Evolutionary conservation across 2,888 invertebrate genomes (phyloP), one percentile per base, ranked within the genome.

Genomic region (Noctua janthe): DNA sequence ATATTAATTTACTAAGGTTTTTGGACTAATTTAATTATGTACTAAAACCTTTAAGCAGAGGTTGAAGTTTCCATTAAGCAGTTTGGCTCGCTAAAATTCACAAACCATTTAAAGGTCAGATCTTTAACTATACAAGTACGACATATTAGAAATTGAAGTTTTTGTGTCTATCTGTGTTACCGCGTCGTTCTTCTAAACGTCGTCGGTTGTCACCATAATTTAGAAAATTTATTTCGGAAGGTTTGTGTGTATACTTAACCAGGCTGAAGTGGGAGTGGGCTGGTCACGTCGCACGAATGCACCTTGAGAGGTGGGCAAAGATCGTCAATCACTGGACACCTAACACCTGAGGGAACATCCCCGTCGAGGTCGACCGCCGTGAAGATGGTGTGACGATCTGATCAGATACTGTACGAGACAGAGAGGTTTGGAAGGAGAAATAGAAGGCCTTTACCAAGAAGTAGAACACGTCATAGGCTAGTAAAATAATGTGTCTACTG

Each of bases 21-120:
- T 59, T 39, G 17, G 23, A 49, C 49, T n/a, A 39, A 73, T 43
- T 47, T n/a, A 23, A 78, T 66, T 64, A 43, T 7, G 7, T 43
- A 78, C 23, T n/a, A 20, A 77, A 66, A 47, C 43, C n/a, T 66
- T 17, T 64, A 64, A 17, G 8, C 17, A 56, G 54, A 72, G 47
- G 23, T 67, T 67, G 1, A 81, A 56, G 11, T 72, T 13, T 67
- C 17, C 20, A 80, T 39, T 23, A 59, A 43, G 74, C n/a, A 20
- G 4, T 29, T 39, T 66, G 39, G 35, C 29, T 43, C 10, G 35
- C 39, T 54, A 29, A 51, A 71, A 80, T 80, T 62, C 35, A 54
- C 35, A 79, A 49, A 23, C 43, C 10, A 43, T 62, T 62, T 47
- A 56, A 35, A 75, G 51, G 51, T 54, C 47, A 70, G 29, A 70